phyloP scores from a whole-genome alignment of 2,113 vertebrate species.

The Ptychochromis oligacanthus region DNA sequence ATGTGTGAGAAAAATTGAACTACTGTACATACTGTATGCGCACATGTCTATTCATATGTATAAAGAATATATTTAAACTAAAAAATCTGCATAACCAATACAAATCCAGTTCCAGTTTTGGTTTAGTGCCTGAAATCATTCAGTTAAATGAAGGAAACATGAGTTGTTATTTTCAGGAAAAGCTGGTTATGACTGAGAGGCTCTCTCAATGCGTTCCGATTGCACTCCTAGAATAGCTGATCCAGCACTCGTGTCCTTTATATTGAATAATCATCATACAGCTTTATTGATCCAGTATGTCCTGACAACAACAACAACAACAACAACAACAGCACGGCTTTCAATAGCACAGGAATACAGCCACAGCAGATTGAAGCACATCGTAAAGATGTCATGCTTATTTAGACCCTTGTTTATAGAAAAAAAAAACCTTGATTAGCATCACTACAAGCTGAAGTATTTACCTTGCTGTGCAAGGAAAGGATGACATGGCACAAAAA shows the following conservation, averaged over 20 bases:
- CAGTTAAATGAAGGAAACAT: conserved; percentile 9
- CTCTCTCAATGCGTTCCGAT: conserved; percentile 16
- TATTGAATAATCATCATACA: conserved; percentile 69
- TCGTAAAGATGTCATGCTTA: background rate
- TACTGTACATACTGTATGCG: too few species aligned
- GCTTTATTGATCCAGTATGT: conserved; percentile 53
- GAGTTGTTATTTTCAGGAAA: conserved; percentile 26
- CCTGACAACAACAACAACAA: conserved; percentile 28
- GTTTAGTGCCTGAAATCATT: background rate
- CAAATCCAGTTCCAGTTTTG: background rate
- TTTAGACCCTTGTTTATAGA: background rate
- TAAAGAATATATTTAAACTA: too few species aligned
- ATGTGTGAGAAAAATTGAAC: too few species aligned
- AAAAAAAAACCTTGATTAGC: background rate
- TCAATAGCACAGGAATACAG: conserved; percentile 19
- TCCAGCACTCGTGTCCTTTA: conserved; percentile 51
- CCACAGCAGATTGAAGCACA: background rate
- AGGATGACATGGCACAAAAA: conserved; percentile 47
- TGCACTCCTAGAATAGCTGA: conserved; percentile 35
- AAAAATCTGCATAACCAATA: too few species aligned
- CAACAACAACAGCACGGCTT: conserved; percentile 20
- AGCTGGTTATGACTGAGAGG: conserved; percentile 22
- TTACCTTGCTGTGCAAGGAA: conserved; percentile 13
- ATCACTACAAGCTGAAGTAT: background rate
- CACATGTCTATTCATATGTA: too few species aligned